Percentiles rank a stretch among this genome's conserved stretches.
phyloP scores from a whole-genome alignment of 2,888 invertebrate genomes.

The Myathropa florea region DNA sequence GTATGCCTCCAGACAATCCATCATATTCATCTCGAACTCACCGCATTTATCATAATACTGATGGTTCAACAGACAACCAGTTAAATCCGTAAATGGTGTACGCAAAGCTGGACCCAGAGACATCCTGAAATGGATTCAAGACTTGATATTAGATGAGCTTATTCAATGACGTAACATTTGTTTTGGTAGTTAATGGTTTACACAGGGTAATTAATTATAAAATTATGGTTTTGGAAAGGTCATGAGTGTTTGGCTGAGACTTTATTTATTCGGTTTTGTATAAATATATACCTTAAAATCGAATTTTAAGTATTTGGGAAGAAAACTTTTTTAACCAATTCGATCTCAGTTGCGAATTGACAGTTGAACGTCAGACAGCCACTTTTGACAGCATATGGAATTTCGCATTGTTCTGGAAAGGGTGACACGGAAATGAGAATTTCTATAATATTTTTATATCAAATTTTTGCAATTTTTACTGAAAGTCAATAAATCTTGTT shows the following conservation, averaged over 20 bases:
- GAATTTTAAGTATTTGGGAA: background rate
- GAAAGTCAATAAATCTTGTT: too few species aligned
- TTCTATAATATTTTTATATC: too few species aligned
- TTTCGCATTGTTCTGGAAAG: background rate
- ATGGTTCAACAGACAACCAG: constrained; percentile 84
- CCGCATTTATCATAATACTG: constrained; percentile 86
- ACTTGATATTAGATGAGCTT: background rate
- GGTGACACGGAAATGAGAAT: background rate
- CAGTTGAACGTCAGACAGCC: background rate
- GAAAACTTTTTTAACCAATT: background rate
- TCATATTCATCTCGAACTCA: constrained; percentile 85
- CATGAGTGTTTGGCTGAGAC: background rate
- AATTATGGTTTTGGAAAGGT: background rate
- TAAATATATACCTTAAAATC: background rate
- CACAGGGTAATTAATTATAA: background rate
- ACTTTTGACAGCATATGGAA: background rate
- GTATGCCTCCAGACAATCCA: constrained; percentile 91
- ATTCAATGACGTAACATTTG: constrained; percentile 76
- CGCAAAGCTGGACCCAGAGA: constrained; percentile 85
- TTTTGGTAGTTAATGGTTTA: background rate
- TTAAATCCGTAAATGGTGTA: constrained; percentile 87
- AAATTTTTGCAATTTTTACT: too few species aligned
- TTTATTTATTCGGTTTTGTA: background rate
- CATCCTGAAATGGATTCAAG: constrained; percentile 79
- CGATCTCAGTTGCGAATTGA: background rate